Evolutionary conservation across 2,888 invertebrate species (phyloP).

Genomic region (Chloroclystis v-ata): DNA sequence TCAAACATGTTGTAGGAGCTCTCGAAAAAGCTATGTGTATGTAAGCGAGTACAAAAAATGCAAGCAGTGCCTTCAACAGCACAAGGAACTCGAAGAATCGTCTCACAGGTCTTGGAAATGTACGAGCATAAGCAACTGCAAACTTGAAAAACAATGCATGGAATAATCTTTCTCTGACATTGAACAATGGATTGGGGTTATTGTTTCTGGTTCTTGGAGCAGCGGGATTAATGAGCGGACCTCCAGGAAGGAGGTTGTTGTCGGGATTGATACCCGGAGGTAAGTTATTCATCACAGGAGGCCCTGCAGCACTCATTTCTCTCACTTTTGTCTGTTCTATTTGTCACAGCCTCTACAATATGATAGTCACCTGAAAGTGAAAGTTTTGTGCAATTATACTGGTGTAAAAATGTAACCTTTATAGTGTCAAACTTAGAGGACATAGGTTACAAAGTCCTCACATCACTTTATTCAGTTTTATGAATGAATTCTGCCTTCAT

Average conservation of each 20-base stretch:
- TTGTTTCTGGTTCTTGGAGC: constrained; percentile 77
- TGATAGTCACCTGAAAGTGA: constrained; percentile 58
- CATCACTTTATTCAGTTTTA: not conserved
- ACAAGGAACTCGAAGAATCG: constrained; percentile 90
- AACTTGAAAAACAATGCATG: constrained; percentile 96
- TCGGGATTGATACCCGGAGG: constrained; percentile 73
- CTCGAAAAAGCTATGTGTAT: constrained; percentile 96
- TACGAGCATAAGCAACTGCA: constrained; percentile 93
- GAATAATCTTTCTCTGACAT: constrained; percentile 93
- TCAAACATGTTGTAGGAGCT: constrained; percentile 94
- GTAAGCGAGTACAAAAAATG: constrained; percentile 94
- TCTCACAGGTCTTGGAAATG: constrained; percentile 89
- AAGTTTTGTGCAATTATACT: constrained; percentile 32
- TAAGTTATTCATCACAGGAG: constrained; percentile 61
- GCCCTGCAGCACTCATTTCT: constrained; percentile 60
- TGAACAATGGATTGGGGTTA: constrained; percentile 87
- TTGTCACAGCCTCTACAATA: constrained; percentile 32
- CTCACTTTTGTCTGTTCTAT: constrained; percentile 15
- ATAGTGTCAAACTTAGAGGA: constrained; percentile 52
- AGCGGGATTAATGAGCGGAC: constrained; percentile 72
- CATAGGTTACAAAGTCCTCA: constrained; percentile 34
- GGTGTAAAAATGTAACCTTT: constrained; percentile 38
- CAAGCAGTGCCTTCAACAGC: constrained; percentile 85
- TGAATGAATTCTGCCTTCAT: not conserved
- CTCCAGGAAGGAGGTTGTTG: constrained; percentile 74